Base-by-base conservation (phyloP, 1,140 invertebrate species). In the Drosophila carrolli region DNA sequence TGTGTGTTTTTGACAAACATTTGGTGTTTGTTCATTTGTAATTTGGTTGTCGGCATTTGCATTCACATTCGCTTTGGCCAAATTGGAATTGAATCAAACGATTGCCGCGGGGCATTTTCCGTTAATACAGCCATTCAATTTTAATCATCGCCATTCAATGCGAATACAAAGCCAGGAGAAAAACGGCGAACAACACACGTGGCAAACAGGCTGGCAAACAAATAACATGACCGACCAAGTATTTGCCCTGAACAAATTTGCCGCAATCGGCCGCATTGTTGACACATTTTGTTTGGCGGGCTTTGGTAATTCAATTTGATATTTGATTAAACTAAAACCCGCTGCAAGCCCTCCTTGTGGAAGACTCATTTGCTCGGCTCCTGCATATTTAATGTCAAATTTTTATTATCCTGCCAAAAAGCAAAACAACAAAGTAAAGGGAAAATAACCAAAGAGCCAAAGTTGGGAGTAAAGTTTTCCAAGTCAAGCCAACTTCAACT, bases 321-420 rank as follows among this genome's bases (percentile, higher is more conserved):
- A 77, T 78, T 78, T 86, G 83, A 86, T 88, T 86, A 86, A 89
- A 83, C 72, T 65, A 74, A 75, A 72, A 62, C 74, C 62, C 48
- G 54, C 41, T 23, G 41, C 44, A 48, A 60, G 50, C 57, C 66
- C 48, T 38, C 35, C 46, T 8, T 32, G 29, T 55, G 27, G n/a
- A 54, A 51, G 84, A 40, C 71, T 86, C 84, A 88, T 86, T 86
- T 86, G 71, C 67, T 66, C 71, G 68, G 43, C 75, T 50, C 75
- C 47, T 86, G 83, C 84, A 86, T 88, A 86, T 86, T 88, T 89
- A 86, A 86, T 86, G 83, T 77, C 75, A 86, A 72, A 72, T 79
- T 86, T 86, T 86, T 82, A 80, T 86, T 86, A 86, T 83, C 53
- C 84, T 54, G 60, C 29, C 29, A 32, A 23, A 14, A 16, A 11